Conservation (phyloP, 2,113 vertebrate species). For the Mungos mungo region DNA sequence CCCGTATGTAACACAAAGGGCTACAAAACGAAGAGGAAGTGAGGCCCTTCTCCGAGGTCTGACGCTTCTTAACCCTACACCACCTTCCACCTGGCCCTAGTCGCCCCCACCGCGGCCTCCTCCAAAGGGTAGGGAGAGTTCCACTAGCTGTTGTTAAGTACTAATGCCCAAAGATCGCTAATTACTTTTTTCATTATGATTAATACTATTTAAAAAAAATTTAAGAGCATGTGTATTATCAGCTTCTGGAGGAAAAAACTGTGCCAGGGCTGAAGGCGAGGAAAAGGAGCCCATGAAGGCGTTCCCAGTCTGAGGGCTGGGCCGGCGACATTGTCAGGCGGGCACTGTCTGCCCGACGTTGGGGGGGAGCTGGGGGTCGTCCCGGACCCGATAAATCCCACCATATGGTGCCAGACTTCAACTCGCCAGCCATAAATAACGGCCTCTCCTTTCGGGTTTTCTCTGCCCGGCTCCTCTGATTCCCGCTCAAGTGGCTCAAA, state of each 20-base stretch:
- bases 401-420: constrained; percentile 82
- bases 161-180: not conserved
- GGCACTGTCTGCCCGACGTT: constrained; percentile 50
- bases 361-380: constrained; percentile 38
- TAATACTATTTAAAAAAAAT: not conserved
- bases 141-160: constrained; percentile 31
- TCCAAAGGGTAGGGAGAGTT: not conserved
- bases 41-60: constrained; percentile 89
- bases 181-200: constrained; percentile 56
- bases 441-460: constrained; percentile 78
- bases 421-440: constrained; percentile 82
- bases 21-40: constrained; percentile 94
- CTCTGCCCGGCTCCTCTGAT: constrained; percentile 71
- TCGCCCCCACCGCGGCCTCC: constrained; percentile 68
- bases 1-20: constrained; percentile 91
- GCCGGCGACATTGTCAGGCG: constrained; percentile 44
- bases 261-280: not conserved
- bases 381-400: constrained; percentile 81
- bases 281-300: not conserved
- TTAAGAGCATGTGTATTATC: not conserved
- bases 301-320: constrained; percentile 47
- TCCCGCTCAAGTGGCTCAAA: constrained; percentile 68
- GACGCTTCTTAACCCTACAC: constrained; percentile 91
- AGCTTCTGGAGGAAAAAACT: constrained; percentile 43
- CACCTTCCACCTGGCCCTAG: constrained; percentile 88